These are phyloP conservation scores for Polyergus mexicanus DNA, from an alignment of 1,140 invertebrate genomes.

Conservation along the genomic window DNA sequence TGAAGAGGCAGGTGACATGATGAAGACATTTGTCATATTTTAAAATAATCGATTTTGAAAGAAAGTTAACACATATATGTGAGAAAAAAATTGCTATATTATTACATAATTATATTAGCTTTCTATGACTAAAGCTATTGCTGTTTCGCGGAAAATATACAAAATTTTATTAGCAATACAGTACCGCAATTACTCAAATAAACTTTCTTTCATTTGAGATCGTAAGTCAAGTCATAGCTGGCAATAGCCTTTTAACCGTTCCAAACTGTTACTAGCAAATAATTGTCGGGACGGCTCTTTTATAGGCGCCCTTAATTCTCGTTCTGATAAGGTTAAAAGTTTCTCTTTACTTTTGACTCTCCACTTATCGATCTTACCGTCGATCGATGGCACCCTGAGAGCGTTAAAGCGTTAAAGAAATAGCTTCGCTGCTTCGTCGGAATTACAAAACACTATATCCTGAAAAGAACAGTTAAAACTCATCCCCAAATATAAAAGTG, in stretches of 20 bases:
- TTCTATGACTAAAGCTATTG: not conserved
- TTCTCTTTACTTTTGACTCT: slow-evolving; percentile 40
- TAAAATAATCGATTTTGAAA: not conserved
- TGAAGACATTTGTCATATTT: not conserved
- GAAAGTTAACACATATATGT: too few relatives aligned
- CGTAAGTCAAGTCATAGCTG: slow-evolving; percentile 24
- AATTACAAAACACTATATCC: slow-evolving; percentile 18
- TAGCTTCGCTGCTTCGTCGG: slow-evolving; percentile 1
- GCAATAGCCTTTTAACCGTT: slow-evolving; percentile 19
- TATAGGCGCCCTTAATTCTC: slow-evolving; percentile 48
- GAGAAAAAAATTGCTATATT: not conserved
- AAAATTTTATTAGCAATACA: not conserved
- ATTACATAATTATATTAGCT: not conserved
- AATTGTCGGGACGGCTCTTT: slow-evolving; percentile 48
- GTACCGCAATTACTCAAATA: not conserved
- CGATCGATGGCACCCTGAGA: slow-evolving; percentile 1
- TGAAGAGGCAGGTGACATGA: not conserved
- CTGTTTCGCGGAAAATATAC: not conserved
- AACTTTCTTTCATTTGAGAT: slow-evolving; percentile 20
- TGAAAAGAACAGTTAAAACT: not conserved
- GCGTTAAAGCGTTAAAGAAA: not conserved
- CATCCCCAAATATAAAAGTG: not conserved
- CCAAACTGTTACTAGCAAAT: slow-evolving; percentile 47
- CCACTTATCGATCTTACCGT: slow-evolving; percentile 17
- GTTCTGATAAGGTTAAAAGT: slow-evolving; percentile 50